Base-by-base conservation (phyloP, 2,888 invertebrate genomes). In the Latheticus oryzae region DNA sequence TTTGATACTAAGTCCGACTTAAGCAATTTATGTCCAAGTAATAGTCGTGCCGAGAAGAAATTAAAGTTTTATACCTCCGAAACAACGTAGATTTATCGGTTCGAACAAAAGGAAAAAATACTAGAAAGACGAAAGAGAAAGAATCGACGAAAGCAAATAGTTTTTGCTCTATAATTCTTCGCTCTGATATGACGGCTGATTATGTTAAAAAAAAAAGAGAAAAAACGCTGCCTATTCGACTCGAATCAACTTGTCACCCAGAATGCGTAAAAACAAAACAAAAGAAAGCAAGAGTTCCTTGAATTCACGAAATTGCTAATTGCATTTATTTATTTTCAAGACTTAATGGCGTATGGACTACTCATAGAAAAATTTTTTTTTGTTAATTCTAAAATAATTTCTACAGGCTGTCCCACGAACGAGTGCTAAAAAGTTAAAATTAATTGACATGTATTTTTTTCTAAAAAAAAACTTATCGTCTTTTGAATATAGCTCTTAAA, bases 11-110 rank as follows among this genome's bases (percentile, higher is more conserved):
- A 47, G 42, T 51, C 48, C 32, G 40, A 33, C 54, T 45, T 54
- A 54, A 48, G 28, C 54, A 54, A 54, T 59, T 54, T 59, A 54
- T 59, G 50, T 54, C 48, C 30, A 30, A 42, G 54, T 54, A 54
- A 59, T 54, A 50, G 58, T 50, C 43, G 42, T 53, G 58, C 58
- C 47, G 17, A 12, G 17, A 21, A 43, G 59, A 50, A 54, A 59
- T 59, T 59, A 54, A 50, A 59, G 21, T 59, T 59, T 50, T 43
- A 55, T 54, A 28, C 42, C 42, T 33, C 32, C 28, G 8, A 48
- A 52, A 58, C 45, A 52, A 37, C 40, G 47, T 13, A 35, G 33
- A 47, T 47, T 47, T 47, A 47, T 47, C 35, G 47, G n/a, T n/a
- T 9, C 12, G 12, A 5, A 32, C 13, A 32, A 32, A 32, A 32